Evolutionary conservation across 2,113 vertebrate species (phyloP), one percentile per base, ranked within the genome.

Genomic region (Etheostoma spectabile): DNA sequence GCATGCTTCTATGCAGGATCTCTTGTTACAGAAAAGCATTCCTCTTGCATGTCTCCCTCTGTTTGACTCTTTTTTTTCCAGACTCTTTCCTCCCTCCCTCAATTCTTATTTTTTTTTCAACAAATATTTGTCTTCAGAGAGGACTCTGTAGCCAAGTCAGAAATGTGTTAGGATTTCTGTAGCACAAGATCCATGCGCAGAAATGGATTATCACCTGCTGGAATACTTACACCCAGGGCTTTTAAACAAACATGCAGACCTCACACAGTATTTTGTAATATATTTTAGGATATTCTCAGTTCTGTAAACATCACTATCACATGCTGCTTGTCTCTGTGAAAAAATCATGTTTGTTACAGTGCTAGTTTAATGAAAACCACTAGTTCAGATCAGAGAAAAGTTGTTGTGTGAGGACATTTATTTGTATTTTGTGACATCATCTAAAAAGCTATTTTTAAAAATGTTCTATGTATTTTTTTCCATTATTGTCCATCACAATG

Each of bases 71-170:
- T 66, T 80, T 74, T 38, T 78, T 76, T 79, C 74, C 69, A 79
- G 73, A 85, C 77, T 48, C 46, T 15, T 63, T 80, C 72, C 56
- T 56, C 56, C 77, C 56, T 56, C 52, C 77, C 71, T 77, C 8
- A 48, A 14, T 64, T 88, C 68, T 88, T 90, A 93, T 91, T 88
- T 18, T 59, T n/a, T 72, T 87, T 91, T 89, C 81, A 76, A 42
- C 59, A 88, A 91, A 92, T 88, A 93, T 92, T 92, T 89, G 65
- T 75, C 49, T 87, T 86, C 87, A 83, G 60, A 67, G 67, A 72
- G 75, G 75, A 88, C 78, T 89, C 66, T 8, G 67, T 57, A 60
- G 70, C 71, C 71, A 77, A 55, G 49, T 64, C 24, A 18, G 38
- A 66, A 81, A 79, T 42, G 42, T 52, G 14, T 69, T 46, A 35